Evolutionary conservation across 1,140 invertebrate genomes (phyloP).

Genomic region (Caenorhabditis brenneri): DNA sequence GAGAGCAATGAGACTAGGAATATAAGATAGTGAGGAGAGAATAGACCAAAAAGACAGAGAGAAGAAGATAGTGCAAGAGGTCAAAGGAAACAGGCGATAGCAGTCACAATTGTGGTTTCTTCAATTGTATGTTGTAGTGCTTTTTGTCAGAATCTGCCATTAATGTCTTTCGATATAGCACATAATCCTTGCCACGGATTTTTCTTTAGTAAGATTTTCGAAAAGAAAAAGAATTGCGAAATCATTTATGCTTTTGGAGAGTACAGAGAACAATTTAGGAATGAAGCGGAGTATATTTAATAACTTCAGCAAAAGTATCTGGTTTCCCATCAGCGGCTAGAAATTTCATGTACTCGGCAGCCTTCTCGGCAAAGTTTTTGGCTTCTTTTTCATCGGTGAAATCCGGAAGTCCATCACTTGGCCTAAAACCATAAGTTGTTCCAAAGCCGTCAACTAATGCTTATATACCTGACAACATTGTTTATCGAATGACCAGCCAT

Average conservation of each 20-base stretch:
- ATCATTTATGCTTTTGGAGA: not conserved
- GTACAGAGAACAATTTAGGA: not conserved
- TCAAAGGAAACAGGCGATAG: not conserved
- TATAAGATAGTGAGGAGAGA: not conserved
- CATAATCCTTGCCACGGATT: too few relatives aligned
- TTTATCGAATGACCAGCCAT: constrained; percentile 17
- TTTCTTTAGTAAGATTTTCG: not conserved
- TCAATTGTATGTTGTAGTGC: constrained; percentile 3
- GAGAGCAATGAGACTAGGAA: not conserved
- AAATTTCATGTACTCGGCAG: not conserved
- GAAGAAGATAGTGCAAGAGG: not conserved
- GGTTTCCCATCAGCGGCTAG: not conserved
- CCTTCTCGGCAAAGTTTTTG: not conserved
- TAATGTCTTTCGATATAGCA: not conserved
- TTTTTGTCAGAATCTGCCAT: not conserved
- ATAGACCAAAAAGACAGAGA: not conserved
- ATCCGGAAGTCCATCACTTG: constrained; percentile 10
- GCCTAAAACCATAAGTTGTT: not conserved
- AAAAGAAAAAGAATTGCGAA: not conserved
- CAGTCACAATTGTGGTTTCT: constrained; percentile 28
- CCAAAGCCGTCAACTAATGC: too few relatives aligned
- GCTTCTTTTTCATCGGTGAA: constrained; percentile 29
- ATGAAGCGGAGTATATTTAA: constrained; percentile 18
- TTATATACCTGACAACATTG: not conserved
- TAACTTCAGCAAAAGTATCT: constrained; percentile 15